A percentile compares a stretch with the other conserved stretches of the same genome.
phyloP scores from a whole-genome alignment of 2,113 vertebrate species.

The Callorhinus ursinus region DNA sequence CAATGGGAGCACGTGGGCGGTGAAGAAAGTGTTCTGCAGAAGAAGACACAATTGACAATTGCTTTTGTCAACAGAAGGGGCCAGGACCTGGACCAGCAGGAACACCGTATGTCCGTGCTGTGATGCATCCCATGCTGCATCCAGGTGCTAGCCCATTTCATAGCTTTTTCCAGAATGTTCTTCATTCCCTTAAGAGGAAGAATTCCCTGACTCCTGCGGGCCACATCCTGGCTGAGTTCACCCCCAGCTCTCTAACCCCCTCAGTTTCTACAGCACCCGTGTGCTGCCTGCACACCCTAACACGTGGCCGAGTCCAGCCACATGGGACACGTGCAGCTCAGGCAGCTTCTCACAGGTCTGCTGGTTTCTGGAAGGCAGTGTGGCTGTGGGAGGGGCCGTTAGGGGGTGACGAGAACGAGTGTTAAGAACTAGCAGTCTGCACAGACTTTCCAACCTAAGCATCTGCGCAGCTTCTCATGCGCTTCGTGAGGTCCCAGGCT shows the following conservation, averaged over 20 bases:
- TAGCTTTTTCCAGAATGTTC: not conserved
- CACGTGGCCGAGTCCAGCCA: not conserved
- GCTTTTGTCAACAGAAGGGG: not conserved
- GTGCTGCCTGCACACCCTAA: too few relatives aligned
- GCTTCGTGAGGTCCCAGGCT: not conserved
- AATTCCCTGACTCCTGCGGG: too few relatives aligned
- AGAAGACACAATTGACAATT: too few relatives aligned
- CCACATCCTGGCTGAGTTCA: not conserved
- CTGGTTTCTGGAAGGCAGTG: not conserved
- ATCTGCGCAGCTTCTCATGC: accelerated
- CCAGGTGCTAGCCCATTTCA: not conserved
- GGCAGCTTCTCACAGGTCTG: not conserved
- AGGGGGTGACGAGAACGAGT: not conserved
- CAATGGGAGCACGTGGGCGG: accelerated
- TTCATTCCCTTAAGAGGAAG: not conserved
- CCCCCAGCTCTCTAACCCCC: not conserved
- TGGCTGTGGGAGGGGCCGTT: not conserved
- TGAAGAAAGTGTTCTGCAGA: not conserved
- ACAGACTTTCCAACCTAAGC: not conserved
- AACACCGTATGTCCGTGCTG: accelerated
- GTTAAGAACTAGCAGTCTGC: accelerated
- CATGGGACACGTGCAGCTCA: not conserved
- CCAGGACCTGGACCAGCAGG: not conserved
- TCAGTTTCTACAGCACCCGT: not conserved
- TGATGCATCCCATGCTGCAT: accelerated